These are phyloP conservation scores for Mizuhopecten yessoensis DNA, from an alignment of 1,140 invertebrate species.

Conservation along the genomic window DNA sequence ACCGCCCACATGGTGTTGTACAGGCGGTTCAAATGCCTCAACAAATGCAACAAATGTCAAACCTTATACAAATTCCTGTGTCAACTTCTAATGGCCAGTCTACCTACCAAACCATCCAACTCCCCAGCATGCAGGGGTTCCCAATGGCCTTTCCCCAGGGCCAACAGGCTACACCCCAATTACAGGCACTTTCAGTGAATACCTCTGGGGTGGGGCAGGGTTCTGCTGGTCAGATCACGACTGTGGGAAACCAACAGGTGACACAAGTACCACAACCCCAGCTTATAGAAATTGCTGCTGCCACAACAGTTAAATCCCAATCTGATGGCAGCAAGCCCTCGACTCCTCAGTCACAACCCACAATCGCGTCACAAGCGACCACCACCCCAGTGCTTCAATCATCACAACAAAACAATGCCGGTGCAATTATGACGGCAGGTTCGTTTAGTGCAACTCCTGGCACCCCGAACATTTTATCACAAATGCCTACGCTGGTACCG, in stretches of 20 bases:
- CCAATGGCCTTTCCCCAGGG: conserved; percentile 88
- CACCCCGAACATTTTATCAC: conserved; percentile 71
- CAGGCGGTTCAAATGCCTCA: conserved; percentile 89
- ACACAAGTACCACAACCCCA: conserved; percentile 55
- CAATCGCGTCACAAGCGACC: neutral
- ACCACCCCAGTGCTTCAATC: neutral
- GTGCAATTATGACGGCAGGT: conserved; percentile 11
- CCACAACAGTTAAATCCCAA: conserved; percentile 28
- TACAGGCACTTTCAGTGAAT: conserved; percentile 48
- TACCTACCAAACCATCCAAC: conserved; percentile 71
- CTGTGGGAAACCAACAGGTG: neutral
- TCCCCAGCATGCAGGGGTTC: conserved; percentile 81
- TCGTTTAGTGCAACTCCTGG: conserved; percentile 85
- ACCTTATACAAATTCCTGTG: conserved; percentile 87
- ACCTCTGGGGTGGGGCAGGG: neutral
- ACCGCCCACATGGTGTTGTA: conserved; percentile 77
- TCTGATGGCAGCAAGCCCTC: conserved; percentile 46
- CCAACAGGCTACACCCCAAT: conserved; percentile 71
- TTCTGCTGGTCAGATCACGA: neutral
- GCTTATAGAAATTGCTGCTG: conserved; percentile 50
- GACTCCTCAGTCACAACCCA: conserved; percentile 48
- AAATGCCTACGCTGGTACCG: conserved; percentile 54
- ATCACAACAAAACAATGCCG: conserved; percentile 1
- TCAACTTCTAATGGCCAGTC: conserved; percentile 95
- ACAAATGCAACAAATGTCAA: conserved; percentile 71